Conservation (phyloP, 2,113 vertebrate genomes). For the Lethenteron reissneri region DNA sequence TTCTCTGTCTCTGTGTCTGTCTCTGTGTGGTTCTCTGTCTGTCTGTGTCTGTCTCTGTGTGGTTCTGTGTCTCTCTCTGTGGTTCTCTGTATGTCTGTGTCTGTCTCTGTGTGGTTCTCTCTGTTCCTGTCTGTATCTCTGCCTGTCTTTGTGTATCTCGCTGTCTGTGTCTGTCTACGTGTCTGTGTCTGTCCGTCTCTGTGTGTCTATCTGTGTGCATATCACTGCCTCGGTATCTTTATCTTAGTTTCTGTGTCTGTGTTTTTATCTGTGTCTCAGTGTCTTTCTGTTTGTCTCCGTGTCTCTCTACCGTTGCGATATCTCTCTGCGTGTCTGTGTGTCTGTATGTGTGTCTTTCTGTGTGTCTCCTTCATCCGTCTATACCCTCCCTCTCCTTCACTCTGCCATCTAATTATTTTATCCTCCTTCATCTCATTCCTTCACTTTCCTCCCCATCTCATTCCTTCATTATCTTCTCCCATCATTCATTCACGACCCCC, state of each 20-base stretch:
- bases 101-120: not conserved
- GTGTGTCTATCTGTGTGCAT: not conserved
- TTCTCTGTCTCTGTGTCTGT: no score
- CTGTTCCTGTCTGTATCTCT: not conserved
- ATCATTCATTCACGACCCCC: not conserved
- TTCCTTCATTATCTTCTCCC: not conserved
- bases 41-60: not conserved
- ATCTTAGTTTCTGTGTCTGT: not conserved
- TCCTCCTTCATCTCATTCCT: no score
- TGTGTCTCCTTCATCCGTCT: no score
- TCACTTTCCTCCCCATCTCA: not conserved
- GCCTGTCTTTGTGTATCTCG: not conserved
- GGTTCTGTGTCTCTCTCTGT: not conserved
- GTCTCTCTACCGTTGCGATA: no score
- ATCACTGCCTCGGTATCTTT: not conserved
- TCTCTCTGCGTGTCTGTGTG: no score
- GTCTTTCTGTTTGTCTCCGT: no score
- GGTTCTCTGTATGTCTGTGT: not conserved
- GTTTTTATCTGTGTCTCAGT: not conserved
- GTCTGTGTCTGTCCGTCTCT: not conserved
- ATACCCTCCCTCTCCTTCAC: no score
- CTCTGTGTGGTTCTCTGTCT: no score
- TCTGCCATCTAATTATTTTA: no score
- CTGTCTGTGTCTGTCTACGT: not conserved
- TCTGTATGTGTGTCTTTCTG: no score